phyloP scores from a whole-genome alignment of 2,797 vertebrate species.

The Carcharodon carcharias region DNA sequence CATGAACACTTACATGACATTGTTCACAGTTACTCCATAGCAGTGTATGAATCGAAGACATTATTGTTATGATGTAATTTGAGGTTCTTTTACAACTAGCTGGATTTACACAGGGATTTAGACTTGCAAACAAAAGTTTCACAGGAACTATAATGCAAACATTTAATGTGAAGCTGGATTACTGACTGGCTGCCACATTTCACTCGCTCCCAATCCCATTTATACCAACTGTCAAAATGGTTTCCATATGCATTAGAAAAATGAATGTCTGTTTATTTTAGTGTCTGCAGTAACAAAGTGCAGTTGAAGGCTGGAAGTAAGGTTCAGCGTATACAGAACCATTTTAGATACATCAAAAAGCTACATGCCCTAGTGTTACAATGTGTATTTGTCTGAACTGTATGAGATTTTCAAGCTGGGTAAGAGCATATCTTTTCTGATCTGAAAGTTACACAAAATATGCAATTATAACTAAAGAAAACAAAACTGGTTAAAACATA shows the following conservation, averaged over 20 bases:
- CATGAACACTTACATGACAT: constrained; percentile 31
- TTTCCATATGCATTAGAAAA: constrained; percentile 51
- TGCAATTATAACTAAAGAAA: background rate
- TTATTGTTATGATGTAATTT: constrained; percentile 27
- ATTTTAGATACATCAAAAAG: background rate
- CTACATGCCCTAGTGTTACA: background rate
- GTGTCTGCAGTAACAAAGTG: constrained; percentile 52
- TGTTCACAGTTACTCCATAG: constrained; percentile 6
- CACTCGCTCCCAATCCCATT: constrained; percentile 46
- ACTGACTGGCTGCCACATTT: constrained; percentile 46
- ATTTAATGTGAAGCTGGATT: constrained; percentile 44
- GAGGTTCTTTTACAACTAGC: constrained; percentile 3
- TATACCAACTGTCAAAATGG: constrained; percentile 50
- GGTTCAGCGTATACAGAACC: background rate
- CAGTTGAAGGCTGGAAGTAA: constrained; percentile 33
- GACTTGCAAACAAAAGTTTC: constrained; percentile 36
- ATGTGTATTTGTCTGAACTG: background rate
- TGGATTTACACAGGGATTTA: constrained; percentile 24
- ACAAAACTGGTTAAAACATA: background rate
- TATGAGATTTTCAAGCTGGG: constrained; percentile 4
- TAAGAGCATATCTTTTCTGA: background rate
- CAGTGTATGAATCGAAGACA: constrained; percentile 13
- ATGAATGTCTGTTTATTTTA: constrained; percentile 54
- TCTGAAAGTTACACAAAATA: background rate
- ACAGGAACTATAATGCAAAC: constrained; percentile 22